Conservation (phyloP, 2,888 invertebrate genomes). For the Caenorhabditis angaria region DNA sequence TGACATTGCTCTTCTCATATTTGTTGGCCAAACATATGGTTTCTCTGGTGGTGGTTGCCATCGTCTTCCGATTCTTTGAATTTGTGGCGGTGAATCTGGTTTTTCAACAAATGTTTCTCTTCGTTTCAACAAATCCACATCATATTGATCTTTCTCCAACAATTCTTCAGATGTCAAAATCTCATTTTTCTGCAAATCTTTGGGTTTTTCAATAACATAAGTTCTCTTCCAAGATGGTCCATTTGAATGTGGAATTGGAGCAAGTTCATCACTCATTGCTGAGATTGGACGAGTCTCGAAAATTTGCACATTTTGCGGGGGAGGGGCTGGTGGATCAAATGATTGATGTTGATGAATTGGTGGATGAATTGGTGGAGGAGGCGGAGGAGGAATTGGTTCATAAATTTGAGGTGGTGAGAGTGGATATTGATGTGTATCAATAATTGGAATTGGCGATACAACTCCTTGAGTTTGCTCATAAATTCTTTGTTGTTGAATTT, state of each 20-base stretch:
- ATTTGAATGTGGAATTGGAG: slow-evolving; percentile 7
- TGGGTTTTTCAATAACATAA: slow-evolving; percentile 59
- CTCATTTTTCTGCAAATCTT: slow-evolving; percentile 65
- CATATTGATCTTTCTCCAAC: slow-evolving; percentile 65
- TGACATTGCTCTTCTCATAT: slow-evolving; percentile 48
- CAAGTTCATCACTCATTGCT: slow-evolving; percentile 49
- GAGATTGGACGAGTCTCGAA: slow-evolving; percentile 69
- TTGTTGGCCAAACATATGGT: slow-evolving; percentile 64
- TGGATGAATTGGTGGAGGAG: slow-evolving; percentile 13
- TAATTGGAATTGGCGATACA: slow-evolving; percentile 56
- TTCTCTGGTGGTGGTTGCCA: slow-evolving; percentile 73
- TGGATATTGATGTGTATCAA: slow-evolving; percentile 23
- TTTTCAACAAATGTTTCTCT: slow-evolving; percentile 70
- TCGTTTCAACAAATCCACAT: slow-evolving; percentile 69
- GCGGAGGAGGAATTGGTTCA: slow-evolving; percentile 8
- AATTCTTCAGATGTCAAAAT: slow-evolving; percentile 70
- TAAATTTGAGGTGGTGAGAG: slow-evolving; percentile 3
- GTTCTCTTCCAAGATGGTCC: slow-evolving; percentile 50
- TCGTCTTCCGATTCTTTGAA: slow-evolving; percentile 62
- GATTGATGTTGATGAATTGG: slow-evolving; percentile 10
- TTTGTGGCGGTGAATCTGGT: slow-evolving; percentile 56
- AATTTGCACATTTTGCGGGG: slow-evolving; percentile 56
- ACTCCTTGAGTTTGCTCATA: slow-evolving; percentile 58
- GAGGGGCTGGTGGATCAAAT: slow-evolving; percentile 15
- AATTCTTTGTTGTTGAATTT: slow-evolving; percentile 58